Percentiles rank a stretch among this genome's conserved stretches.
Conservation (phyloP, 1,140 invertebrate species). For the Formica selysi region DNA sequence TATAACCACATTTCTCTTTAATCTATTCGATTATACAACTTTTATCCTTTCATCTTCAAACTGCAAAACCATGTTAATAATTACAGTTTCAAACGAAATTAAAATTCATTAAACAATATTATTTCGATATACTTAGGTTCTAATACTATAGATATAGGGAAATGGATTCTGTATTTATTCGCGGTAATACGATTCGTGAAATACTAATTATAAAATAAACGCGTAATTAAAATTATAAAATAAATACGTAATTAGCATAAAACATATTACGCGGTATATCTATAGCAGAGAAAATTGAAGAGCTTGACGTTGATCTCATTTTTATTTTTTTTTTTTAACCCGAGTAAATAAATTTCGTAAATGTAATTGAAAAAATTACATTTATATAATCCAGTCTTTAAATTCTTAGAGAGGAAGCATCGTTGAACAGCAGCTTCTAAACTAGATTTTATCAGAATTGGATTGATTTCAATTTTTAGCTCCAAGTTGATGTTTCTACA, state of each 20-base stretch:
- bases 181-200: not conserved
- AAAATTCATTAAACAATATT: slow-evolving; percentile 24
- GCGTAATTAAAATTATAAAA: too few species aligned
- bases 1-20: not conserved
- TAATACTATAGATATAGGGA: not conserved
- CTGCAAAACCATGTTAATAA: not conserved
- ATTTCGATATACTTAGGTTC: not conserved
- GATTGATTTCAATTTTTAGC: not conserved
- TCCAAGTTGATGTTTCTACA: slow-evolving; percentile 46
- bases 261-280: not conserved
- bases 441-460: not conserved
- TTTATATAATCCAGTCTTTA: not conserved
- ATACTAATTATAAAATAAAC: too few species aligned
- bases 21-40: slow-evolving; percentile 2
- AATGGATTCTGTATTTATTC: not conserved
- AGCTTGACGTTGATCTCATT: not conserved
- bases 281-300: not conserved
- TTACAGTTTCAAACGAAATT: not conserved
- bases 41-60: not conserved
- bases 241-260: not conserved
- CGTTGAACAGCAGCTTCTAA: not conserved
- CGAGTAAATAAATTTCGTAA: not conserved
- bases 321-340: not conserved
- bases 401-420: not conserved
- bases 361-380: not conserved